A percentile compares a stretch with the other conserved stretches of the same genome.
Evolutionary conservation across 2,797 vertebrate species (phyloP).

Genomic region (Pteronotus mesoamericanus): DNA sequence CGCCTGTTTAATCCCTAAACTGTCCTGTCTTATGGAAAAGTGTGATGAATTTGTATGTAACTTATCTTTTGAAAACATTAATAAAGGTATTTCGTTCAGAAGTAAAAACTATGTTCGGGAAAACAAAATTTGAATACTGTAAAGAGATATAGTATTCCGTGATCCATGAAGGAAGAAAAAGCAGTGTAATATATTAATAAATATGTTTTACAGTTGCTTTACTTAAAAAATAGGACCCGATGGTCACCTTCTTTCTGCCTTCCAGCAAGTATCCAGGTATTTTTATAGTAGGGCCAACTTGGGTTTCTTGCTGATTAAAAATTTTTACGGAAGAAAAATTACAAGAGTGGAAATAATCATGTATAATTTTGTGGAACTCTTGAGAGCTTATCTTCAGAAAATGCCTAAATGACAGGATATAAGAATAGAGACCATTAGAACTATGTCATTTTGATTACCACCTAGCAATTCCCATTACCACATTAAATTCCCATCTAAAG

Average conservation of each 20-base stretch:
- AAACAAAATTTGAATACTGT: slow-evolving; percentile 7
- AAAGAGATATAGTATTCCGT: neutral
- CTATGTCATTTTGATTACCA: slow-evolving; percentile 37
- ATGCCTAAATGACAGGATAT: neutral
- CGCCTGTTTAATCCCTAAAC: neutral
- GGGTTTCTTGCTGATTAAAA: neutral
- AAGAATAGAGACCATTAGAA: slow-evolving; percentile 16
- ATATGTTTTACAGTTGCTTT: neutral
- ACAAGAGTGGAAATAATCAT: neutral
- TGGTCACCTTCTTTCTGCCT: neutral
- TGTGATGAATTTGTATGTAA: neutral
- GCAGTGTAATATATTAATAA: neutral
- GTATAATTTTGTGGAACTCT: slow-evolving; percentile 26
- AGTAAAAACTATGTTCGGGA: neutral
- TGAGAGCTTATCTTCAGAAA: slow-evolving; percentile 33
- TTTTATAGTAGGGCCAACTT: neutral
- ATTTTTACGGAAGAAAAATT: slow-evolving; percentile 26
- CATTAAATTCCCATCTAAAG: slow-evolving; percentile 16
- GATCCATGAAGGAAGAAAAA: neutral
- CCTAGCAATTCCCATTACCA: neutral
- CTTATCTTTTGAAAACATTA: neutral
- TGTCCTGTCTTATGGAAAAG: neutral
- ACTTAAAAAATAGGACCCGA: neutral
- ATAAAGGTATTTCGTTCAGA: neutral
- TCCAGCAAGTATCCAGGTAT: neutral